Percentiles rank a stretch among this genome's conserved stretches.
These are phyloP conservation scores for rabbit (Oryctolagus cuniculus) DNA, from an alignment of 2,113 vertebrate species.

Conservation along the genomic window DNA sequence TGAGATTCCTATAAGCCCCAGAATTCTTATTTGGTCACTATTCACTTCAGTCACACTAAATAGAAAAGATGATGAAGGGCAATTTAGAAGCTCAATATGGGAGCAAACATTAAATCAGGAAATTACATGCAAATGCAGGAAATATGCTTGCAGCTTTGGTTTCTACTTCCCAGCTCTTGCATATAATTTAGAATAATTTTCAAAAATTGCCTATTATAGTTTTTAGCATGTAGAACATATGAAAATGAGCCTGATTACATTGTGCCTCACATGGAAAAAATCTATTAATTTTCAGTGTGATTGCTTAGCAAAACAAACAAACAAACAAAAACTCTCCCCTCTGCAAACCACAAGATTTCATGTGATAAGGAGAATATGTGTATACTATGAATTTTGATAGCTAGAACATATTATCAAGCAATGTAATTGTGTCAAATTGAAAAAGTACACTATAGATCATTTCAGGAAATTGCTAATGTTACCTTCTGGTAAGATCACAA, in stretches of 20 bases:
- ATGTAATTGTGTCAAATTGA: background rate
- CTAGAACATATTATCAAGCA: background rate
- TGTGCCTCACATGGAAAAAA: background rate
- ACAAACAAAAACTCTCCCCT: background rate
- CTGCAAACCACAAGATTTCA: background rate
- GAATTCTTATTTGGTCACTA: background rate
- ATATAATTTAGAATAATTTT: background rate
- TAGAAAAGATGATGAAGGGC: background rate
- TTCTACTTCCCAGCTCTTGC: background rate
- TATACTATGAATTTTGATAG: background rate
- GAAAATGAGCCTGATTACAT: background rate
- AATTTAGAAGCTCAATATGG: background rate
- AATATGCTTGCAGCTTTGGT: background rate
- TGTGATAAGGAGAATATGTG: background rate
- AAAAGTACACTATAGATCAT: background rate
- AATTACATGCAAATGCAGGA: background rate
- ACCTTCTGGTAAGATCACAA: background rate
- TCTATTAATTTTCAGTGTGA: background rate
- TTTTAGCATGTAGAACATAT: background rate
- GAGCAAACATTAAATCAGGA: background rate
- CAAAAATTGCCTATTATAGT: background rate
- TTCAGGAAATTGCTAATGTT: background rate
- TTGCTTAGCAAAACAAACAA: background rate
- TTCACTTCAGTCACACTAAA: background rate
- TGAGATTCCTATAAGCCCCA: background rate